These are phyloP conservation scores for Pseudochirops cupreus DNA, from an alignment of 2,797 vertebrate species.

Conservation along the genomic window DNA sequence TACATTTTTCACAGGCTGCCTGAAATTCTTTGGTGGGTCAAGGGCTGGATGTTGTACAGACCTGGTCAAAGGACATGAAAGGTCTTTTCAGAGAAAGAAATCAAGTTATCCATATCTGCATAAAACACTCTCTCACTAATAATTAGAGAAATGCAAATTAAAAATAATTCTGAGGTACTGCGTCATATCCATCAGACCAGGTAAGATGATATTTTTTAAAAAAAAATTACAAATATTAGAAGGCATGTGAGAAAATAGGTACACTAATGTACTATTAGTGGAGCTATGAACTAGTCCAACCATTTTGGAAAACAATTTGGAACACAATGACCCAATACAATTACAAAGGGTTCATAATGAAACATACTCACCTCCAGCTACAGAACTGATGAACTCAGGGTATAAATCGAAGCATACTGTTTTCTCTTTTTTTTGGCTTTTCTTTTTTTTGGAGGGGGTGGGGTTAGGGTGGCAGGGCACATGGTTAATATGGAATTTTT, in stretches of 20 bases:
- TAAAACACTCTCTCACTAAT: neutral
- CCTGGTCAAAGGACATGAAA: neutral
- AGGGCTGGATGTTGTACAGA: no score
- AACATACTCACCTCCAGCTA: neutral
- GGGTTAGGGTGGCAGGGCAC: no score
- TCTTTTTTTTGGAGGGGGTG: neutral
- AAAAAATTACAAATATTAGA: neutral
- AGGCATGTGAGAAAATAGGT: neutral
- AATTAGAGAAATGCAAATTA: neutral
- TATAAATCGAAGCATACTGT: neutral
- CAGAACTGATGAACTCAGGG: neutral
- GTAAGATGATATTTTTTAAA: neutral
- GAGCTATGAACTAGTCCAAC: neutral
- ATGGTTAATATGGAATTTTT: neutral
- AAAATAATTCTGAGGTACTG: neutral
- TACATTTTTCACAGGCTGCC: no score
- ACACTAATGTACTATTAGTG: neutral
- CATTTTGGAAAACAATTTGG: neutral
- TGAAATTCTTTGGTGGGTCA: no score
- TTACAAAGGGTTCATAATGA: neutral
- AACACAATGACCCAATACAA: neutral
- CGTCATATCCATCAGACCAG: neutral
- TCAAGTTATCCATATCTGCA: neutral
- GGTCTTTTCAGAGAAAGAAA: neutral
- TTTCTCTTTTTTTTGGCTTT: neutral